Evolutionary conservation across 2,888 invertebrate species (phyloP), one percentile per base, ranked within the genome.

Genomic region (Boloria selene): DNA sequence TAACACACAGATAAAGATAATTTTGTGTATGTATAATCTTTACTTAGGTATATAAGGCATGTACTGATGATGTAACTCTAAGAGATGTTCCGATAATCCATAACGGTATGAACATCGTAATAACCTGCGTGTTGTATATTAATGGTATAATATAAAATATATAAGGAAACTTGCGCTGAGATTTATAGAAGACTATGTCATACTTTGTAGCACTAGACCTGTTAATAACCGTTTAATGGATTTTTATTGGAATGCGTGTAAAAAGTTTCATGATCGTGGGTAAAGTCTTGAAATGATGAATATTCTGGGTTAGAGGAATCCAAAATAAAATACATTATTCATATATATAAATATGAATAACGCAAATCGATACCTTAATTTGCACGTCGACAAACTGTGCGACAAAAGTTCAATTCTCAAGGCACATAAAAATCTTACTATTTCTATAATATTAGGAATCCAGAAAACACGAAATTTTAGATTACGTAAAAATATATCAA

Each of bases 161-260:
- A 73, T 67, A 73, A 70, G 73, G 73, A 73, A 73, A 74, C 73
- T 56, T 68, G 73, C 26, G 17, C 18, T 18, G 60, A 63, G 65
- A 70, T 70, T 70, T 68, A 68, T 72, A 61, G 62, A 60, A 60
- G 64, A 61, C 67, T 69, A 67, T 65, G 62, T 67, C 67, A 67
- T 67, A 64, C 58, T 38, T 38, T 38, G 52, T 38, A 61, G 31
- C 26, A 3, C 56, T 31, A n/a, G 58, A 56, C 62, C 44, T 17
- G 51, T 44, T 68, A 64, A 66, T 54, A 69, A 66, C 69, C 69
- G 63, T 66, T 66, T 66, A 58, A 64, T 66, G 50, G 55, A 58
- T 42, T 61, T 68, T 56, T 61, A 58, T 50, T 61, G 45, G 63
- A 66, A 69, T 52, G 42, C 61, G 13, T 13, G 38, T 47, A 69